Conservation (phyloP, 2,113 vertebrate genomes). For the Sus scrofa region T2T-Sscrofa CM000825.6:62932001-62932500, state of each 20-base stretch:
- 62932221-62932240: background rate
- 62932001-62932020: no score
- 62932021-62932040: no score
- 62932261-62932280: background rate
- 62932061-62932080: constrained; percentile 1
- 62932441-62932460: constrained; percentile 1
- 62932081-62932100: background rate
- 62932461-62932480: background rate
- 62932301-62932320: background rate
- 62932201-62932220: background rate
- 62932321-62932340: background rate
- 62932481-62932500: background rate
- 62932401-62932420: background rate
- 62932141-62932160: background rate
- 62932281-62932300: background rate
- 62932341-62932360: background rate
- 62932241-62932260: constrained; percentile 32
- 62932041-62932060: no score
- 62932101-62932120: constrained; percentile 31
- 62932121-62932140: constrained; percentile 61
- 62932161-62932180: background rate
- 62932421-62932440: background rate
- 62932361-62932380: background rate
- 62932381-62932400: background rate
- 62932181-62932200: background rate